Percentiles rank a stretch among this genome's conserved stretches.
Conservation (phyloP, 2,113 vertebrate genomes). For the Mesitornis unicolor region DNA sequence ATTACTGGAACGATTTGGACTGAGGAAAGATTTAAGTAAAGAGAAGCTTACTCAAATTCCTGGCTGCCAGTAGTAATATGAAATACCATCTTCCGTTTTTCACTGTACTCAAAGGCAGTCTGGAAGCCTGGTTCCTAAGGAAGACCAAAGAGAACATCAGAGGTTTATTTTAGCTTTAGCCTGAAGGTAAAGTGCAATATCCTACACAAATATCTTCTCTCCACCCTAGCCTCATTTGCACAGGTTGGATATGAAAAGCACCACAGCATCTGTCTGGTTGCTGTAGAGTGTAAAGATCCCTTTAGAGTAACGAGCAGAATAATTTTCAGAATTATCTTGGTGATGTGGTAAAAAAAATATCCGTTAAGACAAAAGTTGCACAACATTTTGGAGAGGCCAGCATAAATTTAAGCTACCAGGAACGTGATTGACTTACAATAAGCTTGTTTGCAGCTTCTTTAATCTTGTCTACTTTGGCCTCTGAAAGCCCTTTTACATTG, state of each 20-base stretch:
- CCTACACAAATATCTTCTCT: neutral
- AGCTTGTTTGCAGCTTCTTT: slow-evolving; percentile 98
- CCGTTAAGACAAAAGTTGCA: neutral
- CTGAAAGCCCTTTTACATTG: slow-evolving; percentile 95
- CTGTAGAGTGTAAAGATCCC: neutral
- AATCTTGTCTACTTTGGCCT: slow-evolving; percentile 98
- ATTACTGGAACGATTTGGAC: neutral
- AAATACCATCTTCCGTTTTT: slow-evolving; percentile 93
- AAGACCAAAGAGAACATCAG: neutral
- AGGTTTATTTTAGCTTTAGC: neutral
- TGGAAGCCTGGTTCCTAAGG: slow-evolving; percentile 90
- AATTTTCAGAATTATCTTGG: neutral
- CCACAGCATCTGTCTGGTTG: neutral
- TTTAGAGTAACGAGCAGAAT: neutral
- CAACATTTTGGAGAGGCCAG: neutral
- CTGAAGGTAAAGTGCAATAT: neutral
- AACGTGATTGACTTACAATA: slow-evolving; percentile 77
- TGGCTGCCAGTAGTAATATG: slow-evolving; percentile 94
- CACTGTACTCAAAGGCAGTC: slow-evolving; percentile 92
- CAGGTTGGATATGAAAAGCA: neutral
- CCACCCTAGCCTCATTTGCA: neutral
- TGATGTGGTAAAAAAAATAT: neutral
- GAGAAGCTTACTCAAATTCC: slow-evolving; percentile 91
- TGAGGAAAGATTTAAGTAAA: neutral
- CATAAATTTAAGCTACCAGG: neutral